These are phyloP conservation scores for Megaleporinus macrocephalus DNA, from an alignment of 2,113 vertebrate species.

Conservation along the genomic window DNA sequence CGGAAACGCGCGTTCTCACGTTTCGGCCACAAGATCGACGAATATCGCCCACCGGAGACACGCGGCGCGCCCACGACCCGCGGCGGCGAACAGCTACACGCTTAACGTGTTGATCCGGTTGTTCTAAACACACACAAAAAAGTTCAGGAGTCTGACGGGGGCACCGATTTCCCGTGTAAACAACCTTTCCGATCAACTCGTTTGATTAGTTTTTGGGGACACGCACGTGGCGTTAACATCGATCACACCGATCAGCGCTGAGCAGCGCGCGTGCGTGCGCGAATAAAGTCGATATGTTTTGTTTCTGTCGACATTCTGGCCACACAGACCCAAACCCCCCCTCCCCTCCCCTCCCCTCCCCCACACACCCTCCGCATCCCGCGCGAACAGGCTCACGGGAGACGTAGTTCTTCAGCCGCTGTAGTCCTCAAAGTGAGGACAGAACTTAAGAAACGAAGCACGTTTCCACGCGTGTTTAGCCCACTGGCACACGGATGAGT, in stretches of 20 bases:
- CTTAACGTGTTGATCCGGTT: not conserved
- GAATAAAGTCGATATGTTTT: not conserved
- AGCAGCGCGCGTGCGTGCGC: not conserved
- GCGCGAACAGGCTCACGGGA: not conserved
- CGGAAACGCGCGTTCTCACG: not conserved
- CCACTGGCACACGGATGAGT: too few relatives aligned
- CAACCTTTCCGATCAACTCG: slow-evolving; percentile 4
- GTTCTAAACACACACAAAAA: too few relatives aligned
- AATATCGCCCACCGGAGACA: not conserved
- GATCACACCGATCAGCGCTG: not conserved
- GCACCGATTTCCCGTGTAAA: slow-evolving; percentile 45
- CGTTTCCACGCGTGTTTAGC: too few relatives aligned
- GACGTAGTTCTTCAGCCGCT: not conserved
- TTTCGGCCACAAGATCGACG: not conserved
- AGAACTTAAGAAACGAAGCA: too few relatives aligned
- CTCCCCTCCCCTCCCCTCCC: not conserved
- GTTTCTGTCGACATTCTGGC: not conserved
- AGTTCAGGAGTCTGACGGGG: slow-evolving; percentile 24
- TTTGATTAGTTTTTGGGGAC: not conserved
- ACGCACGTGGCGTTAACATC: not conserved
- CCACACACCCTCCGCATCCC: not conserved
- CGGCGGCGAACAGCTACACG: not conserved
- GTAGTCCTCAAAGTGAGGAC: too few relatives aligned
- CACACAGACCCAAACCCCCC: slow-evolving; percentile 3
- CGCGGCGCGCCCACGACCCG: not conserved